Evolutionary conservation across 53 echinoderm and acorn worm genomes (phyloP), one percentile per base, ranked within the genome.

Genomic region (Patiria pectinifera): DNA sequence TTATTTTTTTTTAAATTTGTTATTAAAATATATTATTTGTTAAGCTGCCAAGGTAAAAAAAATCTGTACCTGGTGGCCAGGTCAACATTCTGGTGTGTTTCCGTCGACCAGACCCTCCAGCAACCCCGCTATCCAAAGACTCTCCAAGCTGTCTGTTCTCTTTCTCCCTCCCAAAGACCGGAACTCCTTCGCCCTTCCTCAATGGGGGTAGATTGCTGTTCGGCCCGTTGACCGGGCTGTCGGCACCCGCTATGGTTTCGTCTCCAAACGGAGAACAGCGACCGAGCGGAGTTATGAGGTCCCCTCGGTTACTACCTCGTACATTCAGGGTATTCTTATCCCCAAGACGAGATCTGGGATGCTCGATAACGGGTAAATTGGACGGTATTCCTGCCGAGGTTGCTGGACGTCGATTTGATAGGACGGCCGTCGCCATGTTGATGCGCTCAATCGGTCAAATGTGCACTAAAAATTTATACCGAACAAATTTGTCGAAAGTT

Each of bases 351-450:
- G 96, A 93, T 83, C 82, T 95, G 2, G 97, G 97, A 47, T 97
- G 97, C 61, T 97, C 94, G 62, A 97, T 97, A 19, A 96, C 94
- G 0, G 97, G 97, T 19, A 97, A 93, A 90, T 97, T 97, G 3
- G 92, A 62, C 9, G 84, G 91, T 92, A 93, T 87, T 61, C 93
- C 91, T 1, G 93, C 92, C 44, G 94, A 91, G n/a, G 92, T 84
- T 71, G 92, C 92, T 19, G 83, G 84, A 46, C 96, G 94, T 25
- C 92, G 94, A 87, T 83, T 92, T 53, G 76, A 87, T 59, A 93
- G 95, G 12, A 87, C 86, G 13, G 86, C 91, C 13, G 95, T 89
- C 76, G 96, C 96, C 96, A 96, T 96, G 76, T 91, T 74, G 24
- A 6, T 74, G 74, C 66, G 66, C 10, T 66, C 13, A 66, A 66